Evolutionary conservation across 2,113 vertebrate species (phyloP).

Genomic region (Butorides virescens): DNA sequence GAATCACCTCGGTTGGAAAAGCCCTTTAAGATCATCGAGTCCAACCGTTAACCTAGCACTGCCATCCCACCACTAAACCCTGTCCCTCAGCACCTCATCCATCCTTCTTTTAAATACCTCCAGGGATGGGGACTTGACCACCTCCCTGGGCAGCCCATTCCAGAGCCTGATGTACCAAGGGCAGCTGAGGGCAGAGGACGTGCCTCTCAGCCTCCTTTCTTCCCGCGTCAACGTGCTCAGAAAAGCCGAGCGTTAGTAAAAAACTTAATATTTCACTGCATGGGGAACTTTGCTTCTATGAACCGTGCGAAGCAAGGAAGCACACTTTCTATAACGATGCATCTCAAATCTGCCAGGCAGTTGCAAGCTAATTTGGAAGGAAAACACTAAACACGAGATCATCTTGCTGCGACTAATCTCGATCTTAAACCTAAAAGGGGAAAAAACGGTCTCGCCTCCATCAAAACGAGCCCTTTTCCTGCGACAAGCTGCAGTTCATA

Average conservation of each 20-base stretch:
- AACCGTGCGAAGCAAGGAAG: background rate
- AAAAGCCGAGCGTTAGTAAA: background rate
- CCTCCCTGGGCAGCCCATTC: too few relatives aligned
- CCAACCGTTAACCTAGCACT: too few relatives aligned
- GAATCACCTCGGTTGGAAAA: too few relatives aligned
- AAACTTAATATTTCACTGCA: background rate
- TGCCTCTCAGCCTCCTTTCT: background rate
- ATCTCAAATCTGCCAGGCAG: background rate
- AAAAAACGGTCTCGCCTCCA: background rate
- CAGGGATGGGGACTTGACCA: too few relatives aligned
- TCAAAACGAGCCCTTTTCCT: background rate
- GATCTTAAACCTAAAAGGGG: background rate
- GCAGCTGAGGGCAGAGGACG: fast-evolving
- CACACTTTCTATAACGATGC: background rate
- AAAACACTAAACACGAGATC: background rate
- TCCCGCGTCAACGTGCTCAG: background rate
- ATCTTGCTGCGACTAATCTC: background rate
- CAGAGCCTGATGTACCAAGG: background rate
- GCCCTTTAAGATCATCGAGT: too few relatives aligned
- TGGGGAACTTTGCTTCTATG: background rate
- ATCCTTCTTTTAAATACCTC: too few relatives aligned
- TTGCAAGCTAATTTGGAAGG: background rate
- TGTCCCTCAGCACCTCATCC: too few relatives aligned
- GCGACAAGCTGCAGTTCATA: background rate
- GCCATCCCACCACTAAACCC: too few relatives aligned